phyloP scores from a whole-genome alignment of 2,113 vertebrate genomes.

The Equus quagga region DNA sequence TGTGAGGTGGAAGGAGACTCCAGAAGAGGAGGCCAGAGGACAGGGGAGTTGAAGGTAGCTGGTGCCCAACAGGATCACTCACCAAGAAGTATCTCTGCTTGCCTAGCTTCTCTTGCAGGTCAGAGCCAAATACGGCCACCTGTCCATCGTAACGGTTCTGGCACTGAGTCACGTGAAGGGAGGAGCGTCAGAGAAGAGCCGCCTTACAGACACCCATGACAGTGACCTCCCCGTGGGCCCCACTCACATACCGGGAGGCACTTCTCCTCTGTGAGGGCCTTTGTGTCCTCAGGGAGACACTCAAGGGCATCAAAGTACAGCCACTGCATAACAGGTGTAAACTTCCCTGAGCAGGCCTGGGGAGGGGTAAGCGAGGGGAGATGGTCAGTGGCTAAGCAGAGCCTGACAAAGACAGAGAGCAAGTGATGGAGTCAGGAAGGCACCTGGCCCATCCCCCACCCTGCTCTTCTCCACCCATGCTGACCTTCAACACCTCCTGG shows the following conservation, averaged over 20 bases:
- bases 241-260: slow-evolving; percentile 90
- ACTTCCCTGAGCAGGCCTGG: slow-evolving; percentile 94
- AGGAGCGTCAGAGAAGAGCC: neutral
- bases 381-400: neutral
- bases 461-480: neutral
- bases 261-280: slow-evolving; percentile 88
- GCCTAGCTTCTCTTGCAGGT: slow-evolving; percentile 90
- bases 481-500: slow-evolving; percentile 96
- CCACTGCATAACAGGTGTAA: slow-evolving; percentile 94
- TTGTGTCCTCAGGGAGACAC: slow-evolving; percentile 90
- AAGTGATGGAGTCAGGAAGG: neutral
- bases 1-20: neutral
- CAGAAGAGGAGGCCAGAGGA: neutral
- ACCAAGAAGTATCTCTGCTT: slow-evolving; percentile 95
- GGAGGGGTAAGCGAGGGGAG: neutral
- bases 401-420: neutral
- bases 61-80: slow-evolving; percentile 52
- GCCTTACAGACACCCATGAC: too few relatives aligned
- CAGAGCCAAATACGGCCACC: slow-evolving; percentile 93
- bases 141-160: slow-evolving; percentile 93
- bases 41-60: neutral
- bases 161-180: slow-evolving; percentile 83
- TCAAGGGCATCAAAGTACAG: slow-evolving; percentile 94
- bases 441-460: neutral
- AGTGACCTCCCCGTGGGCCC: neutral